Base-by-base conservation (phyloP, 2,113 vertebrate species). In the Perccottus glenii region DNA sequence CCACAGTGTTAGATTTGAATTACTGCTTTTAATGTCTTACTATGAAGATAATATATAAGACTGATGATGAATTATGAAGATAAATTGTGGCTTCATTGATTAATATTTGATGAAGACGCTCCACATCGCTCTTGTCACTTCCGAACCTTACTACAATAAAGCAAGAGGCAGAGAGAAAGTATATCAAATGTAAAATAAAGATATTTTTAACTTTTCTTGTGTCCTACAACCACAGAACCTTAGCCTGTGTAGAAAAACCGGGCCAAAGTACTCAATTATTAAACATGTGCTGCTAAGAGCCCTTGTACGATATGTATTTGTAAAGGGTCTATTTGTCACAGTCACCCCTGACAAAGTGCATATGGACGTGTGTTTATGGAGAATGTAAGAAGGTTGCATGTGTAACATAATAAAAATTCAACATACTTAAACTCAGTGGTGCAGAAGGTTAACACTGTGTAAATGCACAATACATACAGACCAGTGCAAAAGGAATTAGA, bases 191-290 rank as follows among this genome's bases (percentile, higher is more conserved):
- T 32, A 55, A n/a, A n/a, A n/a, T n/a, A n/a, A n/a, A 68, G 32
- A 52, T 81, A 84, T 85, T 86, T 85, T 77, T 75, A 83, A 55
- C 75, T 53, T 64, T 49, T 6, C 45, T 40, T 68, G 35, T 44
- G 8, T 78, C 19, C 46, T 64, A 12, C 48, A 49, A 69, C 16
- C 43, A n/a, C 50, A 27, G 15, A n/a, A n/a, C n/a, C n/a, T n/a
- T n/a, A n/a, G n/a, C n/a, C n/a, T n/a, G n/a, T n/a, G n/a, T n/a
- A n/a, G n/a, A n/a, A n/a, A n/a, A 73, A 70, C 40, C 2, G 2
- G 60, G 63, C 55, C 15, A 5, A 32, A 55, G 68, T 14, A 46
- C 77, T 90, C 9, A 83, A 90, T 85, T 78, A 90, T 88, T 83
- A 33, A 88, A n/a, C 0, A 10, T 8, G 64, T 47, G 6, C 78